Conservation (phyloP, 2,888 invertebrate species). For the Periphyllus acericola region DNA sequence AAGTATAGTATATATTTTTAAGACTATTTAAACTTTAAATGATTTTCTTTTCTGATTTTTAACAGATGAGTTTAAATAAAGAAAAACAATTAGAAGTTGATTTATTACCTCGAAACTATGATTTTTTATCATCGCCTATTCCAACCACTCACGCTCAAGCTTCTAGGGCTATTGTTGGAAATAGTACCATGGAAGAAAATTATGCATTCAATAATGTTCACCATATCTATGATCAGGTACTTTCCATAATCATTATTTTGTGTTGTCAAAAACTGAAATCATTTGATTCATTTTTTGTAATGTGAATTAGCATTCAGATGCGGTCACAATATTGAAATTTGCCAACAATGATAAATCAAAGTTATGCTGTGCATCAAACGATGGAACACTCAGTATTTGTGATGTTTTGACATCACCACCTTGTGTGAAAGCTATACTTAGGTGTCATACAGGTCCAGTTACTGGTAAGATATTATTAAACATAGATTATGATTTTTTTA, state of each 20-base stretch:
- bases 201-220: constrained; percentile 89
- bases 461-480: constrained; percentile 71
- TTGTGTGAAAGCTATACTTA: constrained; percentile 76
- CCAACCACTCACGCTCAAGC: constrained; percentile 74
- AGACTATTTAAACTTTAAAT: not conserved
- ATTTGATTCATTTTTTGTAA: constrained; percentile 40
- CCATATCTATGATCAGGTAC: constrained; percentile 87
- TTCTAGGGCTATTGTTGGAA: constrained; percentile 73
- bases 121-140: constrained; percentile 65
- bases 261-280: not conserved
- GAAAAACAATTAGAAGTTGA: constrained; percentile 55
- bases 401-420: constrained; percentile 80
- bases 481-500: not conserved
- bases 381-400: constrained; percentile 83
- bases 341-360: constrained; percentile 85
- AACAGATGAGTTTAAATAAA: constrained; percentile 58
- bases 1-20: no score
- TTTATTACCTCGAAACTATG: constrained; percentile 3
- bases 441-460: constrained; percentile 80
- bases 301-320: constrained; percentile 67
- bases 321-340: constrained; percentile 83
- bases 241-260: not conserved
- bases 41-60: not conserved
- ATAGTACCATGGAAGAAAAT: constrained; percentile 78
- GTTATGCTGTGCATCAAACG: constrained; percentile 82